phyloP scores from a whole-genome alignment of 2,113 vertebrate genomes.

The Stegastes partitus region DNA sequence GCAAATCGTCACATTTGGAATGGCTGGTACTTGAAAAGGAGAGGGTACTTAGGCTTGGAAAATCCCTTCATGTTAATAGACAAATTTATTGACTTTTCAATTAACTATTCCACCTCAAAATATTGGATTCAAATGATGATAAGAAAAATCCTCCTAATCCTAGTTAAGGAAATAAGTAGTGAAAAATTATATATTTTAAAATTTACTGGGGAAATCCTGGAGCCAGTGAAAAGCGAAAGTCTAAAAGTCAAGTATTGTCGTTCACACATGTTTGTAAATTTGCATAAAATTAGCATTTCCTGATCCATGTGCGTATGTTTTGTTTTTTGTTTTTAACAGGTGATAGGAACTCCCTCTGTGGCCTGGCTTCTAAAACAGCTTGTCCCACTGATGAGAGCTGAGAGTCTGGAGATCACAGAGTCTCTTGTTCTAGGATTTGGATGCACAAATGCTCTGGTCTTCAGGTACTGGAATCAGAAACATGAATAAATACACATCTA shows the following conservation, averaged over 20 bases:
- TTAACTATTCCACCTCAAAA: neutral
- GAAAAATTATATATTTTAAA: neutral
- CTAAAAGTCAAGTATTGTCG: too few relatives aligned
- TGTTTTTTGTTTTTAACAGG: constrained; percentile 80
- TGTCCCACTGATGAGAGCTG: constrained; percentile 97
- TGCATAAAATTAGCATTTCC: neutral
- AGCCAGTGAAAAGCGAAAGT: neutral
- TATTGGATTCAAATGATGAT: neutral
- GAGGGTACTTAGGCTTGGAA: too few relatives aligned
- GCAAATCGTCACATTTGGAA: too few relatives aligned
- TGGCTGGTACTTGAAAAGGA: too few relatives aligned
- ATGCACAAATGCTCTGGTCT: constrained; percentile 97
- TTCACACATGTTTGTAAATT: too few relatives aligned
- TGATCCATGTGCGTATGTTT: neutral
- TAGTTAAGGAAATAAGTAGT: neutral
- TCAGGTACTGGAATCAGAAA: constrained; percentile 88
- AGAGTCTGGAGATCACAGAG: constrained; percentile 98
- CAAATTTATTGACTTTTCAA: too few relatives aligned
- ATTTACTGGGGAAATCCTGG: neutral
- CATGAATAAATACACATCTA: neutral
- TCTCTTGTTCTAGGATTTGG: constrained; percentile 97
- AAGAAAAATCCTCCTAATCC: too few relatives aligned
- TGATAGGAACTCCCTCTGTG: constrained; percentile 96
- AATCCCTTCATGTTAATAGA: too few relatives aligned
- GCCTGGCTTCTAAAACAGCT: constrained; percentile 96